Conservation (phyloP, 2,888 invertebrate species). For the Ochropleura plecta region DNA sequence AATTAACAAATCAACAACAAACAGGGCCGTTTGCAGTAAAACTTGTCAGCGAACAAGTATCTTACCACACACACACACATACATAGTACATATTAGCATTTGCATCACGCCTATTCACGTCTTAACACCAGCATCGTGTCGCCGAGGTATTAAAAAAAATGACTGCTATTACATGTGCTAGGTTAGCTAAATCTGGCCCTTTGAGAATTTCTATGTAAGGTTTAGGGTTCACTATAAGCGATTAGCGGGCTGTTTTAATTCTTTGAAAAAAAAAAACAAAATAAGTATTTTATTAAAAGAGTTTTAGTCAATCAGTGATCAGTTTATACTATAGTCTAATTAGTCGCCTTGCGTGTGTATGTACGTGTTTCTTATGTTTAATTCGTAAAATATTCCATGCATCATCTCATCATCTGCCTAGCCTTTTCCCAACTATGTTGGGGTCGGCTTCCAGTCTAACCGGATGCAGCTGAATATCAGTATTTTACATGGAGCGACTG, state of each 20-base stretch:
- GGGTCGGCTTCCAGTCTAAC: no score
- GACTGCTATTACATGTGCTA: slow-evolving; percentile 71
- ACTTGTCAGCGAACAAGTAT: slow-evolving; percentile 53
- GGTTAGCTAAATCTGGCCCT: slow-evolving; percentile 65
- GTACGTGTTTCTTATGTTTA: no score
- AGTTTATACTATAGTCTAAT: no score
- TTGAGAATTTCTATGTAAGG: slow-evolving; percentile 44
- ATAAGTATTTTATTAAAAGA: no score
- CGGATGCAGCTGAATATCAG: no score
- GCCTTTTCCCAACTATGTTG: no score
- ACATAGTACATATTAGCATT: slow-evolving; percentile 36
- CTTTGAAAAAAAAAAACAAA: no score
- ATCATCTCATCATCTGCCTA: no score
- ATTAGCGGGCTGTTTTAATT: slow-evolving; percentile 7
- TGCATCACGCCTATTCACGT: slow-evolving; percentile 49
- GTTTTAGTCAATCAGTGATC: no score
- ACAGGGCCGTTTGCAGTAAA: slow-evolving; percentile 52
- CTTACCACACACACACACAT: slow-evolving; percentile 3
- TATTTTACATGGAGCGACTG: no score
- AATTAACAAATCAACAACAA: slow-evolving; percentile 58
- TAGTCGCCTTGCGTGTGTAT: no score
- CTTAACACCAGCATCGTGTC: slow-evolving; percentile 69
- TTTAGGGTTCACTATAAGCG: background rate
- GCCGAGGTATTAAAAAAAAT: slow-evolving; percentile 71
- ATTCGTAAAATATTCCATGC: no score